A percentile compares a stretch with the other conserved stretches of the same genome.
phyloP scores from a whole-genome alignment of 1,140 invertebrate species.

The Chionoecetes opilio region DNA sequence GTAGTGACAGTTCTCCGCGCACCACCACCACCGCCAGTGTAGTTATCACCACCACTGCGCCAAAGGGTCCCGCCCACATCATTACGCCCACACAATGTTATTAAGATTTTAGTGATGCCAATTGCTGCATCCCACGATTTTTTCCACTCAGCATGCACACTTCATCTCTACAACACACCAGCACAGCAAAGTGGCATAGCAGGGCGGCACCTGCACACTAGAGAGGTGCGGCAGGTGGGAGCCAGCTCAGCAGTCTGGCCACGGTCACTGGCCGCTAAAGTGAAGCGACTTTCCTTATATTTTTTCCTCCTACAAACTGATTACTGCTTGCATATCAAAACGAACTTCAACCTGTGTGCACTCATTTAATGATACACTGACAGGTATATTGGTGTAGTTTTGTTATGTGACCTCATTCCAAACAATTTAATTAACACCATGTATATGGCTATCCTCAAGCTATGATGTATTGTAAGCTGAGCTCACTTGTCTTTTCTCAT shows the following conservation, averaged over 20 bases:
- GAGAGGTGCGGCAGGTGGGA: background rate
- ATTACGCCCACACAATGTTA: background rate
- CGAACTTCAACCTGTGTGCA: no score
- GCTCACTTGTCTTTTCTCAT: no score
- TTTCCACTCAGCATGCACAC: background rate
- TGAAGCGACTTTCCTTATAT: background rate
- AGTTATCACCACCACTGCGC: background rate
- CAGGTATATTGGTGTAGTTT: no score
- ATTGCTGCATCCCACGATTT: background rate
- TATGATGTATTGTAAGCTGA: no score
- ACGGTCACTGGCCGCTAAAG: background rate
- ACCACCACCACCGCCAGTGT: background rate
- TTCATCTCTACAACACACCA: background rate
- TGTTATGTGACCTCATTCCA: no score
- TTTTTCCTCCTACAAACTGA: no score
- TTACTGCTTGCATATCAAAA: no score
- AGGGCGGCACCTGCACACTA: background rate
- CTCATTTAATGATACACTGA: no score
- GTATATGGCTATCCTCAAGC: no score
- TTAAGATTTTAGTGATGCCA: background rate
- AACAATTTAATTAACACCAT: no score
- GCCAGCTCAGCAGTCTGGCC: background rate
- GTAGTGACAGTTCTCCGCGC: background rate
- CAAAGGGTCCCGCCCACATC: background rate
- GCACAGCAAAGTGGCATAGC: no score